Evolutionary conservation across 64 coral and sea anemone genomes (phyloP), one percentile per base, ranked within the genome.

Genomic region (Actinia equina): DNA sequence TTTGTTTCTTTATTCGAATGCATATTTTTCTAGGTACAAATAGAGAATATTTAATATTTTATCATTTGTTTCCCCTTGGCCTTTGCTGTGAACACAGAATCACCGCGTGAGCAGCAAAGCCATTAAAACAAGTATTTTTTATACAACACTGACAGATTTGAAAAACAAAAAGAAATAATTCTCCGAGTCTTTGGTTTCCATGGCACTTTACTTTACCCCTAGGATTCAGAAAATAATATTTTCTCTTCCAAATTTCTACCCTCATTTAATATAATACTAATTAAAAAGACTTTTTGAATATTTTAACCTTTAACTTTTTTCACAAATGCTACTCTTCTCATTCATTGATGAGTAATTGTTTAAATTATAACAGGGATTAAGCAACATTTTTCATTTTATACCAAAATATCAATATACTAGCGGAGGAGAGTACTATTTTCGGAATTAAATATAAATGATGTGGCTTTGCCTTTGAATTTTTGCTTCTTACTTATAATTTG

Each of bases 91-190:
- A 41, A 74, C 69, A 74, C 25, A 41, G 69, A 3, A 74, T 7
- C n/a, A 74, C 69, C 25, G n/a, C 69, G 26, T 74, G 69, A 41
- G 26, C 26, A 74, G 69, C 27, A 74, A 23, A 14, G 26, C 69
- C 69, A 74, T 74, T 74, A 74, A 74, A 74, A 74, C 11, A 2
- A 74, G 69, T 74, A 74, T 74, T 30, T 82, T 82, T 49, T 57
- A 82, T 43, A 82, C 62, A 52, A 30, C 18, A 25, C 17, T 85
- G 83, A 85, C 83, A 85, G 59, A 63, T 85, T 85, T 43, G 83
- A 57, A 85, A 84, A 85, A 85, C 83, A 85, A 85, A 85, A 85
- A 60, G 52, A 85, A 37, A 85, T 85, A 30, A 85, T 85, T 85
- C 55, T 43, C 30, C 8, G 83, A 5, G 16, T 14, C 15, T 60